Evolutionary conservation across 1,140 invertebrate genomes (phyloP), one percentile per base, ranked within the genome.

Genomic region (Drosophila lacteicornis): DNA sequence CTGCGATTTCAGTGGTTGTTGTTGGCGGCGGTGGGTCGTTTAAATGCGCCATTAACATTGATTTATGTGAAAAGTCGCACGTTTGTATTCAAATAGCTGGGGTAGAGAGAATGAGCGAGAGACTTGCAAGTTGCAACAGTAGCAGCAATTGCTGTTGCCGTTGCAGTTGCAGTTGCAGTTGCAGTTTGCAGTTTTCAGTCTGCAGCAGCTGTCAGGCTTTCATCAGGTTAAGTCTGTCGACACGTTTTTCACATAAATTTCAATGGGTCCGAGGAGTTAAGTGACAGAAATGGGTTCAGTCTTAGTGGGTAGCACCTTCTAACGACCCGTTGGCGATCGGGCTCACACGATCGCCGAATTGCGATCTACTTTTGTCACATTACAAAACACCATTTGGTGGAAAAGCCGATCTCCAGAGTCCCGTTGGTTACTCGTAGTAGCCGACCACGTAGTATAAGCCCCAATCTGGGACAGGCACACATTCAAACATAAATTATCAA

Each of bases 11-110:
- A 38, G 49, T 22, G 53, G 61, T 17, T 59, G 61, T 46, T 76
- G 74, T 59, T 59, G 74, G 40, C 51, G 58, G 59, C 30, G 58
- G 70, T 59, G 76, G 63, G 66, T 84, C 81, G 76, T 55, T 84
- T 84, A 74, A 84, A 77, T 81, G 82, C 82, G 73, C 78, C 74
- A 85, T 84, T 81, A 86, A 69, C 78, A 78, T 73, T 81, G 78
- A 85, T 85, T 86, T 85, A 81, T 85, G 79, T 85, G 82, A 82
- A 78, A 78, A 85, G 58, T 85, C 82, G 78, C 79, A 85, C 79
- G 82, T 81, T 81, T 84, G 76, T 84, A 84, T 84, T 84, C 77
- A 84, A 83, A 83, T 84, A 47, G 50, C 67, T 46, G 45, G 58
- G 56, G 43, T 42, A 77, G 42, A 42, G 38, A 56, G 71, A 69